phyloP scores from a whole-genome alignment of 2,888 invertebrate genomes.

The Blastobasis lacticolella region DNA sequence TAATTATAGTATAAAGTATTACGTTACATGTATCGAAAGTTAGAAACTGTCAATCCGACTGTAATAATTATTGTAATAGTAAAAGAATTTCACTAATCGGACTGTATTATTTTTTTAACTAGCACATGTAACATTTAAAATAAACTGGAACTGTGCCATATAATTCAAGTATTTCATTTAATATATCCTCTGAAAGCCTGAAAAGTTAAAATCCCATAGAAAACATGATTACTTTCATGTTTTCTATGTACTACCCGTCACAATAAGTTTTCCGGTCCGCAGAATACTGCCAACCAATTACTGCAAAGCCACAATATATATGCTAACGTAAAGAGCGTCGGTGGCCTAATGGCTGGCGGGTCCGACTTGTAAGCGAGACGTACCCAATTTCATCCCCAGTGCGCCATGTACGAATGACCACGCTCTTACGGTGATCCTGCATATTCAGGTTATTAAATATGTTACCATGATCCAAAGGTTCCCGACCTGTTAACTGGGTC shows the following conservation, averaged over 20 bases:
- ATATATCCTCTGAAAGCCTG: conserved; percentile 10
- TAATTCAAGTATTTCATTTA: conserved; percentile 28
- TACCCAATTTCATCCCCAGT: too few relatives aligned
- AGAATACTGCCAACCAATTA: too few relatives aligned
- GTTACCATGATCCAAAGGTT: neutral
- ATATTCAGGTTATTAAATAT: too few relatives aligned
- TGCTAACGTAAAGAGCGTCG: neutral
- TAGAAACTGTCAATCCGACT: neutral
- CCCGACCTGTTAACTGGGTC: too few relatives aligned
- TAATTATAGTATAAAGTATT: conserved; percentile 31
- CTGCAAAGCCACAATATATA: neutral
- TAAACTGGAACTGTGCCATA: conserved; percentile 74
- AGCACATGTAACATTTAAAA: conserved; percentile 69
- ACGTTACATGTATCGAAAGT: conserved; percentile 16
- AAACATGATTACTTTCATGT: too few relatives aligned
- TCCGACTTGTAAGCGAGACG: too few relatives aligned
- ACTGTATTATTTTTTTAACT: conserved; percentile 73
- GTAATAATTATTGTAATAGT: conserved; percentile 22
- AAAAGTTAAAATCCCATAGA: too few relatives aligned
- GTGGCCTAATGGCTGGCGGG: too few relatives aligned
- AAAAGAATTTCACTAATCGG: conserved; percentile 63
- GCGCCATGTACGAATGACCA: too few relatives aligned
- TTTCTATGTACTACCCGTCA: too few relatives aligned
- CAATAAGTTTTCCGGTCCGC: too few relatives aligned
- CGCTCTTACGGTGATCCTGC: too few relatives aligned